phyloP scores from a whole-genome alignment of 2,797 vertebrate genomes.

The Spondyliosoma cantharus region DNA sequence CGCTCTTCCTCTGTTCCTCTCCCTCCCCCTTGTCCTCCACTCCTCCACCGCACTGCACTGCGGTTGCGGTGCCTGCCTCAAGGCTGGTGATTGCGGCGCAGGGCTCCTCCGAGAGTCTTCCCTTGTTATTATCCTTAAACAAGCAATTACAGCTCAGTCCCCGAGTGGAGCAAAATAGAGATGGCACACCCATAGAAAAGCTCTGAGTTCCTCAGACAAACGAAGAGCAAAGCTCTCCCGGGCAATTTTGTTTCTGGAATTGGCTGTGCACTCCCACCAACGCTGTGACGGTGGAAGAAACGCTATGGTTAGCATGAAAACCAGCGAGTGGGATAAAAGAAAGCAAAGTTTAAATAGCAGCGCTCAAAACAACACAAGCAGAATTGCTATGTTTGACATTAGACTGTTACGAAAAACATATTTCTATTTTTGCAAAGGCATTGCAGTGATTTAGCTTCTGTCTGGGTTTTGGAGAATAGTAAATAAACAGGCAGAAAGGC shows the following conservation, averaged over 20 bases:
- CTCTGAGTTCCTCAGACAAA: slow-evolving; percentile 69
- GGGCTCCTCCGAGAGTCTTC: slow-evolving; percentile 73
- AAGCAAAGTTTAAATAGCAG: slow-evolving; percentile 67
- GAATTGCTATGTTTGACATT: slow-evolving; percentile 66
- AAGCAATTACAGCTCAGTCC: slow-evolving; percentile 80
- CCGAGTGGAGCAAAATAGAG: slow-evolving; percentile 71
- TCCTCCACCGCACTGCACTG: slow-evolving; percentile 65
- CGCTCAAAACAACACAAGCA: slow-evolving; percentile 49
- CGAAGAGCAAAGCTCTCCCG: slow-evolving; percentile 51
- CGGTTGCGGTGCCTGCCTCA: slow-evolving; percentile 72
- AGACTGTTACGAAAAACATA: slow-evolving; percentile 67
- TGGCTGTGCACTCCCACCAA: slow-evolving; percentile 48
- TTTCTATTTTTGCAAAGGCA: slow-evolving; percentile 60
- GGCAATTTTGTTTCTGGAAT: slow-evolving; percentile 66
- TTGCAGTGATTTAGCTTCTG: slow-evolving; percentile 59
- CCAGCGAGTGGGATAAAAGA: slow-evolving; percentile 44
- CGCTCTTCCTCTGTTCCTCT: slow-evolving; percentile 47
- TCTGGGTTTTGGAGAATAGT: slow-evolving; percentile 57
- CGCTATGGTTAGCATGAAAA: slow-evolving; percentile 55
- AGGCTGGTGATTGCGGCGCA: slow-evolving; percentile 75
- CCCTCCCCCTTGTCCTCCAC: slow-evolving; percentile 47
- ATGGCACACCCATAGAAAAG: slow-evolving; percentile 77
- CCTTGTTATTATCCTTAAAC: slow-evolving; percentile 85
- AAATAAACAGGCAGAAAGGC: slow-evolving; percentile 60
- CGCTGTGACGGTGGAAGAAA: slow-evolving; percentile 60